Evolutionary conservation across 2,113 vertebrate species (phyloP), one percentile per base, ranked within the genome.

Genomic region (Brachyhypopomus occidentalis): DNA sequence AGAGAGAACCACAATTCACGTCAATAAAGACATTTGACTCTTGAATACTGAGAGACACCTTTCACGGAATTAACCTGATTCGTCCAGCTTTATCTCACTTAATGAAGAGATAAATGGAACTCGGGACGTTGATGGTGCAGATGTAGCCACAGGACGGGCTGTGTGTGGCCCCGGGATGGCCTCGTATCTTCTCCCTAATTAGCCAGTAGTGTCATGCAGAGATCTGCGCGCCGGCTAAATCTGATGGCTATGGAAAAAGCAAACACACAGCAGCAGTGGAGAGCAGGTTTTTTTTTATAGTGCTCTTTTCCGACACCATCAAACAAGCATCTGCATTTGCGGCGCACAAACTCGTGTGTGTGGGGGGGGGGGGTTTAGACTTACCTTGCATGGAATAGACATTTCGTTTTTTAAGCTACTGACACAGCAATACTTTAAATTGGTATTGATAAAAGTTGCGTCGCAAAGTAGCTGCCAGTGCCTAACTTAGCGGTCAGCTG

Each of bases 61-160:
- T 78, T 87, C 56, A 63, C 38, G 48, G 72, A 69, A 79, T 88
- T 72, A 87, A 83, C 77, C 74, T 75, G 77, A 85, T 83, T 86
- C 75, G 77, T 72, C 30, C 60, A 41, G 67, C 1, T 14, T 52
- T 14, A 11, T 11, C 12, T 2, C 9, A 2, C 1, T 52, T 19
- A 12, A 23, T 20, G n/a, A 11, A 63, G 6, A 74, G 23, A 69
- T 34, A n/a, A 34, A 52, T 45, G 19, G 25, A 8, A 45, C 62
- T 71, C n/a, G 74, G 66, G 56, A 34, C 36, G 2, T 20, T 38
- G 41, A 52, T 25, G 30, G 70, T 30, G 52, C 38, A 12, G 20
- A 22, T 56, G 27, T 9, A 60, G 78, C 45, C 55, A 72, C 20
- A 64, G 59, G n/a, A 45, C 38, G 22, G 71, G 56, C 71, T 73